These are phyloP conservation scores for Rhynchophorus ferrugineus DNA, from an alignment of 1,140 invertebrate species.

Conservation along the genomic window DNA sequence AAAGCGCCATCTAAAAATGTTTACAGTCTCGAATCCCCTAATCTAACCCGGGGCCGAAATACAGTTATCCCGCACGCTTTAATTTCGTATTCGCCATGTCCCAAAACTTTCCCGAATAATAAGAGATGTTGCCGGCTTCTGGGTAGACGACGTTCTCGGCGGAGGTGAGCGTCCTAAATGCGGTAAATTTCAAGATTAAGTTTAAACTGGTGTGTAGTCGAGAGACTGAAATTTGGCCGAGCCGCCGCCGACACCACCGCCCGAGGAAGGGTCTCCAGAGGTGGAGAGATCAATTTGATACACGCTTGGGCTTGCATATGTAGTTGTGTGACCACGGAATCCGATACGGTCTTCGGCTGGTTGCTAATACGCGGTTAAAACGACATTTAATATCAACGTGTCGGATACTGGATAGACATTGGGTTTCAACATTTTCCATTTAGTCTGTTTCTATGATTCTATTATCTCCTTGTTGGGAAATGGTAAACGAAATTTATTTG, in stretches of 20 bases:
- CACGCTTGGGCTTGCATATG: neutral
- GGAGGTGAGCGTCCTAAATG: constrained; percentile 1
- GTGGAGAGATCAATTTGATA: neutral
- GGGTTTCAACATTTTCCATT: no score
- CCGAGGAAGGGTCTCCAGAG: neutral
- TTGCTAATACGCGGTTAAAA: no score
- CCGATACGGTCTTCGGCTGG: neutral
- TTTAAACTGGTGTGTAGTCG: constrained; percentile 1
- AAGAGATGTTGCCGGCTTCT: neutral
- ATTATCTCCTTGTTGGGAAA: no score
- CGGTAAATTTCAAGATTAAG: constrained; percentile 4
- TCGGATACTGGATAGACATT: no score
- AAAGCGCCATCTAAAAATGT: neutral
- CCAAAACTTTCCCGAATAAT: neutral
- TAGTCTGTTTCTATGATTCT: no score
- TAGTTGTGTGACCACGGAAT: neutral
- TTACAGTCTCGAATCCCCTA: neutral
- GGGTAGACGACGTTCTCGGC: neutral
- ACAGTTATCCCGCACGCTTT: neutral
- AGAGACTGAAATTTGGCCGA: neutral
- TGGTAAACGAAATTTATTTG: no score
- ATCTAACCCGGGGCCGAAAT: neutral
- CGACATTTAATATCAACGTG: no score
- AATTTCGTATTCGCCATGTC: neutral
- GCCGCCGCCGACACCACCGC: neutral